Percentiles rank a stretch among this genome's conserved stretches.
phyloP scores from a whole-genome alignment of 2,113 vertebrate genomes.

The Urocolius indicus region DNA sequence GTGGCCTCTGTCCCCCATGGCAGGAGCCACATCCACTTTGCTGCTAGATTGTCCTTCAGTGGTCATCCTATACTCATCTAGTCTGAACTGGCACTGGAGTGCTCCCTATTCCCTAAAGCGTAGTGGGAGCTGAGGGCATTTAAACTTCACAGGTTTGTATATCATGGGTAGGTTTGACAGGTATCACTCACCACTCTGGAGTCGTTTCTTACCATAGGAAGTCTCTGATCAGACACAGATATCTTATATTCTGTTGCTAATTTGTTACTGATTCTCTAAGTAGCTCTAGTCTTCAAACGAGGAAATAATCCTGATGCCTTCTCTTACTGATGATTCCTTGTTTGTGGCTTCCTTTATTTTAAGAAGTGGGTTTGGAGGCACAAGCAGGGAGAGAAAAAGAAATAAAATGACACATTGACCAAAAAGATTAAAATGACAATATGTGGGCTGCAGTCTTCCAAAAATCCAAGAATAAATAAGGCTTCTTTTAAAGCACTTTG shows the following conservation, averaged over 20 bases:
- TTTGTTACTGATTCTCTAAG: neutral
- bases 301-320: neutral
- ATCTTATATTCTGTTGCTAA: neutral
- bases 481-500: slow-evolving; percentile 62
- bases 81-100: neutral
- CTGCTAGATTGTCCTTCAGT: neutral
- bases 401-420: slow-evolving; percentile 64
- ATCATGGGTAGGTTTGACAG: neutral
- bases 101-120: neutral
- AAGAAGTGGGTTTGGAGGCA: neutral
- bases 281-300: neutral
- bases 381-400: slow-evolving; percentile 43
- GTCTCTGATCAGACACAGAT: rapidly evolving
- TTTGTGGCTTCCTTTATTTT: neutral
- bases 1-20: neutral
- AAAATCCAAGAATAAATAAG: slow-evolving; percentile 72
- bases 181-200: neutral
- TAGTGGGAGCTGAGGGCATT: neutral
- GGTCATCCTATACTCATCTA: neutral
- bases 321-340: neutral
- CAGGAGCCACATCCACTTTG: neutral
- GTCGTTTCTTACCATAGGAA: neutral
- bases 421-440: slow-evolving; percentile 72
- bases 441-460: slow-evolving; percentile 64
- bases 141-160: neutral